Evolutionary conservation across 53 echinoderm and acorn worm genomes (phyloP).

Genomic region (Paracentrotus lividus): DNA sequence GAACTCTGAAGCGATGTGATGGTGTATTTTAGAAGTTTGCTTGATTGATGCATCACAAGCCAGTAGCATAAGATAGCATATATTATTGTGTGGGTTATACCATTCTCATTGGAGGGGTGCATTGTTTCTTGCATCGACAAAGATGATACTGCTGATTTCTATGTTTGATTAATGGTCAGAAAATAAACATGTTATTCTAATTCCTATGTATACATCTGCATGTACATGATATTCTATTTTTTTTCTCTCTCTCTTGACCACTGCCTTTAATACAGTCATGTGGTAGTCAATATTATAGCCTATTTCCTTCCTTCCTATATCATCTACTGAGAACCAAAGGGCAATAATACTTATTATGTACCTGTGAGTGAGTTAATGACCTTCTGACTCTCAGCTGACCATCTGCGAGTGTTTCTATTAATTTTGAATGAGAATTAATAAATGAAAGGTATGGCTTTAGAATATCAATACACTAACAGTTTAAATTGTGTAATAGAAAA

Average conservation of each 20-base stretch:
- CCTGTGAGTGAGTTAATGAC: too few relatives aligned
- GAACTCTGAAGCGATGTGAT: slow-evolving; percentile 14
- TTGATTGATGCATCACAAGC: not conserved
- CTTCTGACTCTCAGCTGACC: too few relatives aligned
- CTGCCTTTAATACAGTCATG: not conserved
- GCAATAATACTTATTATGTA: too few relatives aligned
- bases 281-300: not conserved
- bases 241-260: not conserved
- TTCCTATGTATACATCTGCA: not conserved
- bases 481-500: too few relatives aligned
- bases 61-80: not conserved
- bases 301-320: slow-evolving; percentile 2
- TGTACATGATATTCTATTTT: too few relatives aligned
- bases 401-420: too few relatives aligned
- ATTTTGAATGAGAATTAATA: too few relatives aligned
- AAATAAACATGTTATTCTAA: not conserved
- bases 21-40: not conserved
- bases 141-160: not conserved
- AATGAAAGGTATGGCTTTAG: too few relatives aligned
- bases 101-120: slow-evolving; percentile 26
- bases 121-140: not conserved
- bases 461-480: too few relatives aligned
- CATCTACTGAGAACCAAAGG: too few relatives aligned
- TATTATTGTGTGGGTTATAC: not conserved
- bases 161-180: not conserved